Conservation (phyloP, 1,140 invertebrate genomes). For the Caenorhabditis elegans region WBcel235 BX284603.4:9302001-9302500, state of each 20-base stretch:
- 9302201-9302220: conserved; percentile 60
- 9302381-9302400: too few relatives aligned
- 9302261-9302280: conserved; percentile 58
- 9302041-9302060: too few relatives aligned
- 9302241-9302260: conserved; percentile 62
- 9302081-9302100: too few relatives aligned
- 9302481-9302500: conserved; percentile 22
- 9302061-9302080: too few relatives aligned
- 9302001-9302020: too few relatives aligned
- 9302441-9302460: conserved; percentile 58
- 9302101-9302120: too few relatives aligned
- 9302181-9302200: too few relatives aligned
- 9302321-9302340: conserved; percentile 53
- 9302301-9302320: conserved; percentile 63
- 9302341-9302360: conserved; percentile 60
- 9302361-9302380: too few relatives aligned
- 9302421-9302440: conserved; percentile 60
- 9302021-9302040: too few relatives aligned
- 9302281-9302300: conserved; percentile 56
- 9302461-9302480: conserved; percentile 58
- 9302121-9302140: too few relatives aligned
- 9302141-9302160: too few relatives aligned
- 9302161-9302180: too few relatives aligned
- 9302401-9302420: conserved; percentile 60
- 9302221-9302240: conserved; percentile 60